phyloP scores from a whole-genome alignment of 2,113 vertebrate species.

The Bufo bufo region DNA sequence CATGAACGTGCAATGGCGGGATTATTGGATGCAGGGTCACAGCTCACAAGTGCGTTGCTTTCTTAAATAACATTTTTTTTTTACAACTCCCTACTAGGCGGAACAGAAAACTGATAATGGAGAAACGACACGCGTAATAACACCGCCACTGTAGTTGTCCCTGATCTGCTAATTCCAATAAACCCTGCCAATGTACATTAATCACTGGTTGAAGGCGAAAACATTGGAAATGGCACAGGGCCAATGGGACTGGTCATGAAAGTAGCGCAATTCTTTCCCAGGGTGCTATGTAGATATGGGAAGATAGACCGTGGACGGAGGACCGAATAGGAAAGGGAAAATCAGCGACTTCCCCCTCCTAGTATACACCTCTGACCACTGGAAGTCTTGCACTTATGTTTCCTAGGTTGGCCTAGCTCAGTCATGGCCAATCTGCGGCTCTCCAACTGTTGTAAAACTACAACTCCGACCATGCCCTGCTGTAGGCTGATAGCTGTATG shows the following conservation, averaged over 20 bases:
- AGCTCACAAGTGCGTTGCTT: slow-evolving; percentile 2
- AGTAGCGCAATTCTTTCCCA: not conserved
- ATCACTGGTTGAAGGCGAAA: not conserved
- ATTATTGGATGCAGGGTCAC: not conserved
- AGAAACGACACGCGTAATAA: not conserved
- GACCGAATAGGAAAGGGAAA: not conserved
- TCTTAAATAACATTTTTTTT: slow-evolving; percentile 29
- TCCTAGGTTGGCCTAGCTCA: too few species aligned
- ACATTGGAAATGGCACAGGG: not conserved
- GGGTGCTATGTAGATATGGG: too few species aligned
- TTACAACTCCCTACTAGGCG: not conserved
- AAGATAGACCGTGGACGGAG: not conserved
- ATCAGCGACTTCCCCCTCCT: not conserved
- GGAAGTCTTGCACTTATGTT: too few species aligned
- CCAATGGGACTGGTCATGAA: not conserved
- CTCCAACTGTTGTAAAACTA: too few species aligned
- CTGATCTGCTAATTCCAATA: slow-evolving; percentile 22
- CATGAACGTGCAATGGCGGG: not conserved
- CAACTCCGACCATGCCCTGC: too few species aligned
- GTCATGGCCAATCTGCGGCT: too few species aligned
- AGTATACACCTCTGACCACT: too few species aligned
- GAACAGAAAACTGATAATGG: not conserved
- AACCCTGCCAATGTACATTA: not conserved
- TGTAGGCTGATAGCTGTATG: too few species aligned
- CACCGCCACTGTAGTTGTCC: not conserved